Base-by-base conservation (phyloP, 2,888 invertebrate species). In the Ferdinandea cuprea region DNA sequence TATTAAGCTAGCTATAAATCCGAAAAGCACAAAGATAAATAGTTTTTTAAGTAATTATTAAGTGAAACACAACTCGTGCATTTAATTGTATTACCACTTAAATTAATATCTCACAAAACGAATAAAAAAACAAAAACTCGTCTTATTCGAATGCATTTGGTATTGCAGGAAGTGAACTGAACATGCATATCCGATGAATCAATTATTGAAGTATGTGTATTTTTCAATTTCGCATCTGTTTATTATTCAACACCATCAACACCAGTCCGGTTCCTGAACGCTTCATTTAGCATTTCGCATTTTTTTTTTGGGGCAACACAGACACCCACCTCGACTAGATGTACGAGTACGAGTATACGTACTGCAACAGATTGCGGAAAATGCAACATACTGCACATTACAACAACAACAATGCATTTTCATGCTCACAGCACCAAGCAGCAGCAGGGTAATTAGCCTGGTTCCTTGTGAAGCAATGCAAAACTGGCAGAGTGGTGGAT, bases 391-490 rank as follows among this genome's bases (percentile, higher is more conserved):
- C 32, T 50, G 32, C 28, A 66, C 21, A 13, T 13, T 30, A 2
- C 30, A 5, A 30, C 58, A 25, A 21, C 28, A 25, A 1, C 15
- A 21, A 15, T 5, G 17, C n/a, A 48, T 42, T 37, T 46, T 65
- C 80, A 56, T 81, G 58, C 30, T 59, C 46, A 54, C 58, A 69
- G 17, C 25, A 59, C 50, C 44, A 40, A 28, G 25, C 69, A 65
- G 42, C 30, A 28, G 25, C 69, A 65, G 42, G 35, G 58, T 77
- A 71, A 77, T 81, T 59, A 81, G 65, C 50, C 58, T 9, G 54
- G 71, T 77, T 77, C 77, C 81, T 77, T 71, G 32, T 77, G 65
- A 44, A 65, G 15, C 30, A 17, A 11, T 5, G 42, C 1, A 3
- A 9, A 15, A 15, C 9, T 17, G 42, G 6, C 42, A 9, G 2